Evolutionary conservation across 2,888 invertebrate genomes (phyloP), one percentile per base, ranked within the genome.

Genomic region (Brachypalpus laphriformis): DNA sequence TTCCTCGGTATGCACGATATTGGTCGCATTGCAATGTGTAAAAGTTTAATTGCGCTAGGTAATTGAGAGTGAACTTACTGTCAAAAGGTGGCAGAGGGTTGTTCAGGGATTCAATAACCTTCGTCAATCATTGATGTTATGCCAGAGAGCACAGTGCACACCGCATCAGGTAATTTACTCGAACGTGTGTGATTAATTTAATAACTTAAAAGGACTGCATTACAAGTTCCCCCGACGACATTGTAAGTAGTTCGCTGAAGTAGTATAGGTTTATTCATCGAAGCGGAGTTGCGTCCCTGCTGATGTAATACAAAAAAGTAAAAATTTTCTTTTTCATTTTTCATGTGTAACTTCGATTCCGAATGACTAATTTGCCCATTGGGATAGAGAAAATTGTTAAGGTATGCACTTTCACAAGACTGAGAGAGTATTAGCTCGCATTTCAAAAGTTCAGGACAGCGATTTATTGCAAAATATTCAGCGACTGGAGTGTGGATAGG

Each of bases 1-100:
- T 65, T 72, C 51, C 31, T 57, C 22, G 11, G 14, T 45, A 40
- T 70, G 25, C 70, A 51, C 76, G 76, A 71, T 71, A 76, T 82
- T 59, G 57, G 42, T 47, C 25, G 81, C 54, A 76, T 47, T 18
- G 81, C 54, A 76, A 57, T 71, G 76, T 82, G 59, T 71, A 65
- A 66, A 76, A 70, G 49, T 82, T 65, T 57, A 54, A 54, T 40
- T 42, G 31, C 80, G 49, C 54, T 34, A 42, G 42, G 42, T 54
- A 63, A 63, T 63, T 63, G 65, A 14, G 42, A 54, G 45, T 37
- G 45, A 56, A 65, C 37, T 37, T n/a, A 37, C 37, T 57, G 22
- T 47, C 45, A 31, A 66, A 16, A 7, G 68, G 59, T 66, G 18
- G 25, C 22, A 6, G 8, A 25, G 18, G 28, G 25, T 14, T 54